phyloP scores from a whole-genome alignment of 1,140 invertebrate species.

The Aricia agestis region DNA sequence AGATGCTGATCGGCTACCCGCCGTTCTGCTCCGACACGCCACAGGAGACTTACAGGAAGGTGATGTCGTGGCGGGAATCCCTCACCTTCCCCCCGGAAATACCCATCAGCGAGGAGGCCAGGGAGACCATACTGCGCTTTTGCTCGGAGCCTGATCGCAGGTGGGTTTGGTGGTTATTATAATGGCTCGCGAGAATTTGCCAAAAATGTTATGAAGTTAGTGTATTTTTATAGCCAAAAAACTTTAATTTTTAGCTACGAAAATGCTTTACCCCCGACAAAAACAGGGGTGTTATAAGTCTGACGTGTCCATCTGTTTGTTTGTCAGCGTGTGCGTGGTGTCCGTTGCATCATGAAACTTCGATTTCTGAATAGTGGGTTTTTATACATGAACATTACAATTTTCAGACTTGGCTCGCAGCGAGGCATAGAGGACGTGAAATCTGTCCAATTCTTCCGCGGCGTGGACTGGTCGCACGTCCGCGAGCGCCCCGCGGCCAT shows the following conservation, averaged over 20 bases:
- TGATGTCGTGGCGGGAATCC: conserved; percentile 99
- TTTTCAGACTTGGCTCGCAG: conserved; percentile 86
- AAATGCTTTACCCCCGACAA: too few relatives aligned
- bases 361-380: neutral
- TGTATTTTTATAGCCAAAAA: too few relatives aligned
- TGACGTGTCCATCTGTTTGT: too few relatives aligned
- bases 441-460: conserved; percentile 90
- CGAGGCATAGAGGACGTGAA: conserved; percentile 93
- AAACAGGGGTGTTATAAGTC: too few relatives aligned
- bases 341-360: too few relatives aligned
- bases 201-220: too few relatives aligned
- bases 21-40: conserved; percentile 99
- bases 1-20: conserved; percentile 99
- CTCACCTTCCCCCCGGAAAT: conserved; percentile 99
- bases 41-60: conserved; percentile 99
- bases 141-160: conserved; percentile 96
- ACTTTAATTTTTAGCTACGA: too few relatives aligned
- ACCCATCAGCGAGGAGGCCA: conserved; percentile 96
- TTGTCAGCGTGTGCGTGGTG: too few relatives aligned
- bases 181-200: too few relatives aligned
- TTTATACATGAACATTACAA: neutral
- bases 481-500: conserved; percentile 98
- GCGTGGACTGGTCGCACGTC: conserved; percentile 97
- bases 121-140: conserved; percentile 91
- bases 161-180: conserved; percentile 36